These are phyloP conservation scores for Pelodytes ibericus DNA, from an alignment of 2,797 vertebrate species.

Conservation along the genomic window DNA sequence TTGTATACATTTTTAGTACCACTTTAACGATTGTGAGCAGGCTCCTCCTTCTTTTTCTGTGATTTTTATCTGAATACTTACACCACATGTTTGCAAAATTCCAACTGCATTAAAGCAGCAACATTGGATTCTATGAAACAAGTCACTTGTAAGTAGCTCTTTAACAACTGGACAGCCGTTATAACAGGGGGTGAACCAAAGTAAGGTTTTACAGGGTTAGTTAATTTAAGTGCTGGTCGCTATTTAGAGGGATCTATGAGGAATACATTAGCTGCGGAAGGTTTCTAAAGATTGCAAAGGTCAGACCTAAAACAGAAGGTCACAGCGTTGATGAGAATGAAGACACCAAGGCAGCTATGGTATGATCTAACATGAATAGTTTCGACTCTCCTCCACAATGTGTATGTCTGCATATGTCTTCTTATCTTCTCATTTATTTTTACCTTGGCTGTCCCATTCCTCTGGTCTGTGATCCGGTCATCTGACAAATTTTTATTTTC, in stretches of 20 bases:
- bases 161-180: too few relatives aligned
- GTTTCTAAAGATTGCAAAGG: conserved; percentile 6
- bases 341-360: conserved; percentile 15
- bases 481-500: conserved; percentile 43
- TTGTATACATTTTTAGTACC: too few relatives aligned
- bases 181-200: too few relatives aligned
- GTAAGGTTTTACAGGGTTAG: background rate
- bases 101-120: too few relatives aligned
- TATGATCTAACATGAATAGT: conserved; percentile 21
- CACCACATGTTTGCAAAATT: too few relatives aligned
- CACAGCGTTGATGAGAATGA: conserved; percentile 27
- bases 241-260: conserved; percentile 7
- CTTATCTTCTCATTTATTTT: conserved; percentile 47
- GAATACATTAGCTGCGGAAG: conserved; percentile 9
- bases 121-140: too few relatives aligned
- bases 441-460: conserved; percentile 22
- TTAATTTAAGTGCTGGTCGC: background rate
- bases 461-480: conserved; percentile 24
- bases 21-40: too few relatives aligned
- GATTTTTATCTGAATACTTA: too few relatives aligned
- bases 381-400: background rate
- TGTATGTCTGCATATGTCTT: conserved; percentile 26
- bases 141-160: too few relatives aligned
- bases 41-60: too few relatives aligned
- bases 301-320: conserved; percentile 38